Base-by-base conservation (phyloP, 1,140 invertebrate species). In the Ceratina australensis region DNA sequence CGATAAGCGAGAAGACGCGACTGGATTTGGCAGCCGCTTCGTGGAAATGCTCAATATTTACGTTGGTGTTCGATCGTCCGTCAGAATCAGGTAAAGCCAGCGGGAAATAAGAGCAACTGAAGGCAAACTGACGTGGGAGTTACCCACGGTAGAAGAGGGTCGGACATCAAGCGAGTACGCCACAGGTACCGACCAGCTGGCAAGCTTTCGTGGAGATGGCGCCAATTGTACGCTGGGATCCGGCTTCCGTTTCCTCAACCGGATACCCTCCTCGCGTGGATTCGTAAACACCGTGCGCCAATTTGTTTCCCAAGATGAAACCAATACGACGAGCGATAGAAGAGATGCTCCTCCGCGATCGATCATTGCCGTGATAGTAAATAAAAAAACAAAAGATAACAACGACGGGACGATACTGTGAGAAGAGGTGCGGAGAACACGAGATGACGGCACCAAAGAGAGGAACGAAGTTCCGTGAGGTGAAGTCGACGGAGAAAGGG, bases 31-130 rank as follows among this genome's bases (percentile, higher is more conserved):
- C 84, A 86, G 83, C 72, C 83, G 72, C 68, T 86, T 86, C 83
- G 80, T 66, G 57, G 73, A 79, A 86, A 79, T 82, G 56, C 77
- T 86, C 79, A 85, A 85, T 86, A 86, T 86, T 86, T 86, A 85
- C 83, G 84, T 74, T 56, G 80, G 42, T 78, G 76, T 85, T 85
- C 84, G 84, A 86, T 86, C 84, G 83, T 59, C 83, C 82, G 83
- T 86, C 84, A 86, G 77, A 73, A 82, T 72, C 84, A 82, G 83
- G 79, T 85, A 85, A 84, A 73, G 76, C 63, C 79, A 61, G 79
- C 57, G 7, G 76, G 72, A 86, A 86, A 86, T 86, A 86, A 86
- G 83, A 86, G 84, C 84, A 86, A 63, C 84, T 69, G 84, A 85
- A 64, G 84, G 84, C 84, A 86, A 86, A 72, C 50, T 59, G 80